Conservation (phyloP, 2,888 invertebrate genomes). For the Gastracanthus pulcherrimus region DNA sequence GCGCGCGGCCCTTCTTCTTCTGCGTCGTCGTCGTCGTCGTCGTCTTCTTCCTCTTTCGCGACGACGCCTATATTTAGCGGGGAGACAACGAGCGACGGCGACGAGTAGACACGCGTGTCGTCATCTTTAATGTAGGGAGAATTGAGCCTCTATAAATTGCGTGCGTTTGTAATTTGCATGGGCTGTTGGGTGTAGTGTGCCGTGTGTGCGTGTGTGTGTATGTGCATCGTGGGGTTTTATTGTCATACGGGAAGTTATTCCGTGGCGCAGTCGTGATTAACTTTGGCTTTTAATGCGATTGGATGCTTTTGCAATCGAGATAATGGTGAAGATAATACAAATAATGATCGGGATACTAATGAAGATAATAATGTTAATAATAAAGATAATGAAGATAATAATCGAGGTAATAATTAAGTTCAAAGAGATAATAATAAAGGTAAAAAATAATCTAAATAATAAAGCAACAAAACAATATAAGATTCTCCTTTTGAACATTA, state of each 20-base stretch:
- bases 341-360: no score
- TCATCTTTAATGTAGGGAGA: conserved; percentile 56
- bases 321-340: no score
- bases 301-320: neutral
- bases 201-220: no score
- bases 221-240: neutral
- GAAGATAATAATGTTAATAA: no score
- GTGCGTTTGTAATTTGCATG: neutral
- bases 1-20: conserved; percentile 51
- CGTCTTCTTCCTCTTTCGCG: neutral
- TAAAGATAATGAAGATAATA: no score
- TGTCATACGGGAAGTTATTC: neutral
- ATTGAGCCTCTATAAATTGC: conserved; percentile 50
- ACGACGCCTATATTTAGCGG: conserved; percentile 54
- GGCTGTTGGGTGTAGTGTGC: neutral
- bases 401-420: no score
- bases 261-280: neutral
- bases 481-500: no score
- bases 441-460: no score
- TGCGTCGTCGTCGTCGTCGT: neutral
- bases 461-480: no score
- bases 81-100: conserved; percentile 21
- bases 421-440: no score
- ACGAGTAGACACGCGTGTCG: conserved; percentile 68
- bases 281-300: no score